Evolutionary conservation across 2,888 invertebrate genomes (phyloP), one percentile per base, ranked within the genome.

Genomic region (Scotopteryx bipunctaria): DNA sequence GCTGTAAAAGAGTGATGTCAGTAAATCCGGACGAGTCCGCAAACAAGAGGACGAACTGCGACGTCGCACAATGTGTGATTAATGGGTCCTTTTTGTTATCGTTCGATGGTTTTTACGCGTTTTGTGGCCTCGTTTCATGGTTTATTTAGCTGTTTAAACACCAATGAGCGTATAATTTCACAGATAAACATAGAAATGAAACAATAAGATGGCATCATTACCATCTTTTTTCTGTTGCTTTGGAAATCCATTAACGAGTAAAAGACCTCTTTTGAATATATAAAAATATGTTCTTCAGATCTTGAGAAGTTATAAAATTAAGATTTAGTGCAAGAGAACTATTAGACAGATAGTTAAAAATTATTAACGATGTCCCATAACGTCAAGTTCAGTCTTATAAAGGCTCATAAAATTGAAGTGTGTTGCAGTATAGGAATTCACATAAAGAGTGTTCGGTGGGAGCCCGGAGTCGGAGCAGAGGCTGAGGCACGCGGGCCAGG

Each of bases 81-180:
- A 88, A 89, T 89, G 85, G 79, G 76, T 66, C 69, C 81, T 82
- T 84, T 85, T 86, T 88, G 87, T 87, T 82, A 84, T 79, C 81
- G 75, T 71, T 72, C 74, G 79, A 83, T 83, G 81, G 78, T 87
- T 83, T 87, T 88, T 81, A 83, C 80, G 73, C 74, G 71, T 80
- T 86, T 85, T 86, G 86, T 83, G 78, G 82, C 74, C 78, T 86
- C 86, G 83, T 87, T 88, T 88, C 86, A 87, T 80, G 85, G 82
- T 81, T 82, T 80, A 82, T 86, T 86, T 82, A 78, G 76, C 78
- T 77, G 76, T 81, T 81, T 82, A 84, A 83, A 82, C 74, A 83
- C 73, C 73, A 81, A 83, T 81, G 71, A 80, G 78, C 81, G 71
- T 81, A 70, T 79, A 86, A 84, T 83, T 78, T 78, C 71, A 71